A percentile compares a stretch with the other conserved stretches of the same genome.
Evolutionary conservation across 2,888 invertebrate genomes (phyloP).

Genomic region (Nowickia ferox): DNA sequence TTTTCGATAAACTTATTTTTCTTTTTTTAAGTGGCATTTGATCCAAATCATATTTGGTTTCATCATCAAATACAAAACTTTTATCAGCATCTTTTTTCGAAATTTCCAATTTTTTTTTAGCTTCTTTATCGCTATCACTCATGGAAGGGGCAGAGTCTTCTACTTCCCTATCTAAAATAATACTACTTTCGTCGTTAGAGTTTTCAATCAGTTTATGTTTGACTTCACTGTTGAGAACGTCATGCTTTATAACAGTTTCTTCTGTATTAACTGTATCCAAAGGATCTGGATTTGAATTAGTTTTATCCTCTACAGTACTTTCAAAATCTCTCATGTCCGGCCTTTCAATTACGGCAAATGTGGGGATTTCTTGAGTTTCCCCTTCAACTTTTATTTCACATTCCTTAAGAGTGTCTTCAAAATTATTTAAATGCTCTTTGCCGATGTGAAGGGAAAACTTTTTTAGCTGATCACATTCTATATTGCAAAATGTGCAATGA

Average conservation of each 20-base stretch:
- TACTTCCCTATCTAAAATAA: background rate
- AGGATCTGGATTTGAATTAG: slow-evolving; percentile 9
- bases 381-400: slow-evolving; percentile 26
- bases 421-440: slow-evolving; percentile 46
- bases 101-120: background rate
- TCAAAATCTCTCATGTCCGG: background rate
- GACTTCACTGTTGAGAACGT: background rate
- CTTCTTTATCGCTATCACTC: background rate
- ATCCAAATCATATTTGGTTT: slow-evolving; percentile 18
- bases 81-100: background rate
- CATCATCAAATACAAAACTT: background rate
- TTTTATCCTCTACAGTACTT: background rate
- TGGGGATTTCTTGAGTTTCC: slow-evolving; percentile 10
- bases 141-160: background rate
- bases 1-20: slow-evolving; percentile 5
- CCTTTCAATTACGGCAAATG: background rate
- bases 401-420: slow-evolving; percentile 15
- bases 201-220: slow-evolving; percentile 5
- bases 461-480: slow-evolving; percentile 44
- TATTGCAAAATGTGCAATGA: slow-evolving; percentile 47
- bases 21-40: slow-evolving; percentile 17
- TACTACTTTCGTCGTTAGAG: background rate
- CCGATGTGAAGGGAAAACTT: slow-evolving; percentile 53
- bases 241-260: background rate
- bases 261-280: background rate